These are phyloP conservation scores for Berghia stephanieae DNA, from an alignment of 1,140 invertebrate genomes.

Conservation along the genomic window DNA sequence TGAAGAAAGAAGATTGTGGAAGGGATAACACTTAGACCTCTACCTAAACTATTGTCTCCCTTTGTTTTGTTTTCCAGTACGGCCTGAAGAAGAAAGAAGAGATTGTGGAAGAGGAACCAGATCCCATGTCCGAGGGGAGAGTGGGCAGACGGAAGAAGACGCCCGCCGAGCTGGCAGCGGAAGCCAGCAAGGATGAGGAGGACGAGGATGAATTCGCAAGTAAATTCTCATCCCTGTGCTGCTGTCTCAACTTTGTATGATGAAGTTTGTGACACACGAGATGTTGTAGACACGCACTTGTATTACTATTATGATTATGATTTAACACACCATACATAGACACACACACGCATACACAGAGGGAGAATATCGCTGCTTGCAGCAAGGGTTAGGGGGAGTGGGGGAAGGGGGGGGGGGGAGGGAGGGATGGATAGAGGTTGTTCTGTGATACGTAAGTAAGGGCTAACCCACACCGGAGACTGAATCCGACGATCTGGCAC, in stretches of 20 bases:
- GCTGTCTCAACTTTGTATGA: constrained; percentile 53
- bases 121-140: constrained; percentile 69
- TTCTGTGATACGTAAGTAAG: too few species aligned
- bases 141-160: constrained; percentile 93
- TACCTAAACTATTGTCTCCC: background rate
- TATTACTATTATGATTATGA: too few species aligned
- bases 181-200: constrained; percentile 92
- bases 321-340: background rate
- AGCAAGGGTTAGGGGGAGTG: background rate
- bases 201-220: constrained; percentile 85
- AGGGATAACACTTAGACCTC: background rate
- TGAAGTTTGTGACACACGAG: too few species aligned
- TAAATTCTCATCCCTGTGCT: constrained; percentile 72
- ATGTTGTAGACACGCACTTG: too few species aligned
- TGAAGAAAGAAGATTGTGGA: background rate
- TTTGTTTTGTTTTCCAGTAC: constrained; percentile 78
- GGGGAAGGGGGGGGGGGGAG: background rate
- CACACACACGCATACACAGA: background rate
- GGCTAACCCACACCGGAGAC: too few species aligned
- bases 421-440: too few species aligned
- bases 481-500: too few species aligned
- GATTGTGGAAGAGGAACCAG: constrained; percentile 75
- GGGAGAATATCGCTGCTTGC: background rate
- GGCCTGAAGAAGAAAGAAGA: constrained; percentile 93
- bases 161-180: constrained; percentile 92